These are phyloP conservation scores for Xiphophorus couchianus DNA, from an alignment of 2,113 vertebrate genomes.

Conservation along the genomic window DNA sequence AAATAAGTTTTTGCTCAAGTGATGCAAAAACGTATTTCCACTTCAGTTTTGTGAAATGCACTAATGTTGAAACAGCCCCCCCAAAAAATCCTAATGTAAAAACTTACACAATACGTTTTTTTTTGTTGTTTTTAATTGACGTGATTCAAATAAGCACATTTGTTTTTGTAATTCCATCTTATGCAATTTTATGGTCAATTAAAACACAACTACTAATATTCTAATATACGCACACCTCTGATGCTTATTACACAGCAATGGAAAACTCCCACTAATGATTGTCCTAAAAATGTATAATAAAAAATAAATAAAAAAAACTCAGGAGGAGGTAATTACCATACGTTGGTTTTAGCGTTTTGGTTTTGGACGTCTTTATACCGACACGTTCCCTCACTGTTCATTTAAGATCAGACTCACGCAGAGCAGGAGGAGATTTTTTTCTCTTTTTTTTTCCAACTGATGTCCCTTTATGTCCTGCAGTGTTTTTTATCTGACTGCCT, in stretches of 20 bases:
- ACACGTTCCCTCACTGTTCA: conserved; percentile 18
- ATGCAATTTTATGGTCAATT: too few species aligned
- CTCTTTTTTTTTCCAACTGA: not conserved
- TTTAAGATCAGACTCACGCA: conserved; percentile 35
- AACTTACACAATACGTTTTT: too few species aligned
- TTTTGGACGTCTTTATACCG: conserved; percentile 13
- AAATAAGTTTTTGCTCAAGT: too few species aligned
- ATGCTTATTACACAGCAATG: conserved; percentile 36
- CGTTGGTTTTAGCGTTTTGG: conserved; percentile 19
- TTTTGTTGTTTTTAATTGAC: too few species aligned
- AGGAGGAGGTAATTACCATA: conserved; percentile 32
- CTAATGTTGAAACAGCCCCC: too few species aligned
- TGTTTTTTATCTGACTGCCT: conserved; percentile 24
- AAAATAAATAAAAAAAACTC: not conserved
- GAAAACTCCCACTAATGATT: conserved; percentile 25
- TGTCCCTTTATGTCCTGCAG: conserved; percentile 19
- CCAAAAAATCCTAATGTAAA: too few species aligned
- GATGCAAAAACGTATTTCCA: too few species aligned
- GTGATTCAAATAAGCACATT: too few species aligned
- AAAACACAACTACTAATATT: too few species aligned
- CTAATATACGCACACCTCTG: not conserved
- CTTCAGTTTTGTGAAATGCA: too few species aligned
- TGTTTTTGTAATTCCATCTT: too few species aligned
- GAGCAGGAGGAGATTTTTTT: conserved; percentile 16
- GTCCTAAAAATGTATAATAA: not conserved